Base-by-base conservation (phyloP, 1,140 invertebrate species). In the Dinothrombium tinctorium region DNA sequence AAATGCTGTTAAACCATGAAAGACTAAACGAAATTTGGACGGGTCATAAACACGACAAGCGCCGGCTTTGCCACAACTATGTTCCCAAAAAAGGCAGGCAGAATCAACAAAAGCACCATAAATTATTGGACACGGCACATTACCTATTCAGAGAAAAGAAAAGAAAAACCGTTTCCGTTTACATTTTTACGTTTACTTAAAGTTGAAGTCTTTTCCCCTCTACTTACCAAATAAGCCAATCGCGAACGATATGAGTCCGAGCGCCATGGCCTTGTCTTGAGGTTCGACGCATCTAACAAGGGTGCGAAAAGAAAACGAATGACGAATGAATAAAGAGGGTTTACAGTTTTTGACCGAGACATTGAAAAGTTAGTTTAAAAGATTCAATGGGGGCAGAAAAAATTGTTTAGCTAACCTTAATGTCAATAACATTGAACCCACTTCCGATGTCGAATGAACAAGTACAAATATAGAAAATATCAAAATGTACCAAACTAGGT, bases 61-160 rank as follows among this genome's bases (percentile, higher is more conserved):
- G 40, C 77, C 78, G 48, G 69, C 61, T 48, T 76, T 67, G 20
- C 73, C 76, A 53, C 79, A 83, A 2, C 73, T 70, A 23, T 67
- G 70, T 56, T 83, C 76, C 71, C 82, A 84, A 49, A 84, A 69
- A 2, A 82, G 64, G 60, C 83, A 89, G 1, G 81, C 77, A 2
- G 77, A 81, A 65, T 89, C 83, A 26, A 89, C 76, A 9, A 86
- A 76, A 41, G 76, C 76, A 43, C 81, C 82, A 59, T 87, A 89
- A 47, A 89, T 71, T 51, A 86, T 81, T 12, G 82, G 79, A 61
- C 82, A 89, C 48, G 82, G 82, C 47, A 87, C 80, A 56, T 86
- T 89, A 44, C 69, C 69, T 71, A 49, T 24, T 59, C 54, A 47
- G 25, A 22, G 19, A 43, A 33, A 25, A 33, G 42, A 37, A 35